phyloP scores from a whole-genome alignment of 2,888 invertebrate species.

The Geophilus truncorum region DNA sequence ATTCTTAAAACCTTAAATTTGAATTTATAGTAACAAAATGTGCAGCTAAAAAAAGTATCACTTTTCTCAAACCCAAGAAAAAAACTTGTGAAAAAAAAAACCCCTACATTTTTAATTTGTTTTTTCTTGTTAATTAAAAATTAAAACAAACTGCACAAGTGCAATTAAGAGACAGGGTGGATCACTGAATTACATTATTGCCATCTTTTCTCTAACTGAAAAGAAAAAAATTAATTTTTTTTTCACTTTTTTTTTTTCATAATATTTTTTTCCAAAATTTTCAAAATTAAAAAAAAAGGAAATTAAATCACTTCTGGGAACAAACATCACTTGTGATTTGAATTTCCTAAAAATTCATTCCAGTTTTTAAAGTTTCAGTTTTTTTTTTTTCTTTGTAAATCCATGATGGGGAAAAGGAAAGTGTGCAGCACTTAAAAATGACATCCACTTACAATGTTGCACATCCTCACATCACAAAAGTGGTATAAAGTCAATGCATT shows the following conservation, averaged over 20 bases:
- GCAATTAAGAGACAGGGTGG: constrained; percentile 8
- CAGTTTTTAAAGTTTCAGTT: not conserved
- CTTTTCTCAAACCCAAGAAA: not conserved
- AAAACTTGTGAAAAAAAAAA: not conserved
- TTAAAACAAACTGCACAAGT: not conserved
- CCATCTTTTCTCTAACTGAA: not conserved
- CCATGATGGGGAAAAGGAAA: constrained; percentile 14
- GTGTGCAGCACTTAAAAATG: constrained; percentile 12
- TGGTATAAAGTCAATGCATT: constrained; percentile 25
- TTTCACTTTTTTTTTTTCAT: no score
- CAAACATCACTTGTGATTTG: not conserved
- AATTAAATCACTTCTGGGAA: not conserved
- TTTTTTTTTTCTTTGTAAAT: not conserved
- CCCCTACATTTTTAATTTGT: not conserved
- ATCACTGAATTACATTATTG: constrained; percentile 24
- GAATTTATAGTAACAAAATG: not conserved
- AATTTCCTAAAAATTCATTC: not conserved
- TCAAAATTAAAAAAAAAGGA: not conserved
- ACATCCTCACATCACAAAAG: constrained; percentile 14
- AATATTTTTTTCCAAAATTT: no score
- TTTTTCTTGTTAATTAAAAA: not conserved
- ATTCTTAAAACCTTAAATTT: not conserved
- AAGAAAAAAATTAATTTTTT: no score
- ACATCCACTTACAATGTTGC: not conserved
- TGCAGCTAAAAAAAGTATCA: not conserved